Base-by-base conservation (phyloP, 2,888 invertebrate species). In the Eupithecia inturbata region DNA sequence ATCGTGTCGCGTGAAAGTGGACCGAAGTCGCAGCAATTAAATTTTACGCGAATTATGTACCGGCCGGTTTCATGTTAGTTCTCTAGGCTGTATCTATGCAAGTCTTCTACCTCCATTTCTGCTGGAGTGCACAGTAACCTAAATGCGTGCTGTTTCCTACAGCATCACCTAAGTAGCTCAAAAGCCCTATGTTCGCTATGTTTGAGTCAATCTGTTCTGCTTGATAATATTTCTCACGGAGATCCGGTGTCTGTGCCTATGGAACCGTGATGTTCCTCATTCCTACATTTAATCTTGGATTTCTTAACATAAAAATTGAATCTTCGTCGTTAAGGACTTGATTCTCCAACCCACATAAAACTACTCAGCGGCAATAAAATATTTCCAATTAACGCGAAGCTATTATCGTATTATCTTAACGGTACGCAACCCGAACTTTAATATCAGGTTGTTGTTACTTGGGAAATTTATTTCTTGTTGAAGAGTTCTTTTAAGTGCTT, bases 1-100 rank as follows among this genome's bases (percentile, higher is more conserved):
- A 71, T 70, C 71, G 72, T 75, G 73, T 75, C 66, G 71, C 75
- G 75, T 75, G 78, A 79, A 79, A 80, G 79, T 79, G 73, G 71
- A 78, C 78, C 78, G 77, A 79, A 77, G 73, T 67, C 76, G 72
- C 68, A 62, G 75, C 78, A 76, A 78, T 79, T 75, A 74, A 73
- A 73, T 73, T 79, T 76, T 76, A 78, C 79, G 75, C 76, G 76
- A 77, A 74, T 79, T 79, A 73, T 36, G n/a, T 33, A 70, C 60
- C 12, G 19, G 19, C 69, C 67, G 71, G 67, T 74, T 1, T 39
- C 39, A 39, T 74, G 70, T 57, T 70, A 66, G 9, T 10, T 53
- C 49, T 53, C n/a, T 53, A 22, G 49, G n/a, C 22, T 63, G 63
- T 74, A 45, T 63, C n/a, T 33, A 45, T 67, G 33, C 60, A 41